Evolutionary conservation across 2,797 vertebrate genomes (phyloP).

Genomic region (Ispidina picta): DNA sequence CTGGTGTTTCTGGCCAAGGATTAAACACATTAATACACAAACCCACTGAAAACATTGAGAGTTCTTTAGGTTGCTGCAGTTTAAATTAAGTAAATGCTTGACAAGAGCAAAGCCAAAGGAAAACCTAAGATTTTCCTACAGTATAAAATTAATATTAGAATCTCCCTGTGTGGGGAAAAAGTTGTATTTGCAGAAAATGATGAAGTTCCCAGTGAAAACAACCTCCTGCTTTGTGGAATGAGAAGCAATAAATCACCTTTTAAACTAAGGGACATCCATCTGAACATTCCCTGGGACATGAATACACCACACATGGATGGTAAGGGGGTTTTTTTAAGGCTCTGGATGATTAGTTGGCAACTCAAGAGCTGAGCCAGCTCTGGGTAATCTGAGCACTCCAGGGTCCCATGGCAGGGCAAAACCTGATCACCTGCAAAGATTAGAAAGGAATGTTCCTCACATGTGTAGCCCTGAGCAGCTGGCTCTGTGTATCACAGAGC

Average conservation of each 20-base stretch:
- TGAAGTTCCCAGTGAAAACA: not conserved
- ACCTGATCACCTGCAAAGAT: constrained; percentile 50
- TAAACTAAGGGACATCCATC: not conserved
- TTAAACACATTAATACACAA: not conserved
- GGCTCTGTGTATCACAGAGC: not conserved
- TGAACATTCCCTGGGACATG: not conserved
- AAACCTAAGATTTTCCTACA: not conserved
- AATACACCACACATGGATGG: not conserved
- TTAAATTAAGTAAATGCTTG: not conserved
- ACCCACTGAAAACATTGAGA: not conserved
- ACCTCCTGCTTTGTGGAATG: not conserved
- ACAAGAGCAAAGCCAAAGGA: not conserved
- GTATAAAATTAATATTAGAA: not conserved
- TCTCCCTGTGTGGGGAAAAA: not conserved
- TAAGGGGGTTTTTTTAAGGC: constrained; percentile 21
- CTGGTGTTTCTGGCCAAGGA: not conserved
- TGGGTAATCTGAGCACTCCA: constrained; percentile 1
- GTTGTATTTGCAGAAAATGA: not conserved
- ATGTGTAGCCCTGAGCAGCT: not conserved
- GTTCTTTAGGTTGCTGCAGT: not conserved
- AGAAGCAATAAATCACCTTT: not conserved
- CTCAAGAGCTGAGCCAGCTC: constrained; percentile 37
- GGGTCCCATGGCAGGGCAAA: constrained; percentile 2
- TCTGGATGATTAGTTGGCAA: not conserved
- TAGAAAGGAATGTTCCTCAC: constrained; percentile 53